phyloP scores from a whole-genome alignment of 2,797 vertebrate species.

The Triplophysa bombifrons region DNA sequence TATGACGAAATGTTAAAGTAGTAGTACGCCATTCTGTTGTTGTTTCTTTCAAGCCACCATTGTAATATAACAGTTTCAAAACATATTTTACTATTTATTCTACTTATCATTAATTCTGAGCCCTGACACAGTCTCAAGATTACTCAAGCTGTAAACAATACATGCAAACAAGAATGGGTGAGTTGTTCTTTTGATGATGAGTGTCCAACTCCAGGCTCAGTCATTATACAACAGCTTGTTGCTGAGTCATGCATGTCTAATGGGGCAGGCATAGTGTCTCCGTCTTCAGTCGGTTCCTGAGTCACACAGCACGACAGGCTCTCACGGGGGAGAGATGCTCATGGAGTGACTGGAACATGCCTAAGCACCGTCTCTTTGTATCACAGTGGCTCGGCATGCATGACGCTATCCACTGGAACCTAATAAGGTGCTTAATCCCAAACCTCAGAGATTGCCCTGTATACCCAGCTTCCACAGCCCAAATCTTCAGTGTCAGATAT shows the following conservation, averaged over 20 bases:
- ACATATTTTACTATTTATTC: too few species aligned
- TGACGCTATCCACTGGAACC: neutral
- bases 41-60: too few species aligned
- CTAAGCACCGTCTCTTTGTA: slow-evolving; percentile 38
- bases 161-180: slow-evolving; percentile 30
- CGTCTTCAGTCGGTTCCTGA: slow-evolving; percentile 33
- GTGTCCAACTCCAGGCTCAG: slow-evolving; percentile 27
- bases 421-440: slow-evolving; percentile 2
- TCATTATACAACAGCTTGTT: slow-evolving; percentile 44
- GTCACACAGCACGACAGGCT: slow-evolving; percentile 23
- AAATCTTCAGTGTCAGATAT: slow-evolving; percentile 7
- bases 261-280: slow-evolving; percentile 32
- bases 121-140: neutral
- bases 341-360: slow-evolving; percentile 35
- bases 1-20: too few species aligned
- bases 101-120: too few species aligned
- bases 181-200: slow-evolving; percentile 37
- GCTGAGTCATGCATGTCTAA: slow-evolving; percentile 55
- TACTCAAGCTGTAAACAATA: neutral
- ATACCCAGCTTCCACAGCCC: neutral
- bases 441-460: neutral
- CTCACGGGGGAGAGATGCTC: slow-evolving; percentile 13
- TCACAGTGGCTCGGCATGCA: slow-evolving; percentile 25
- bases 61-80: too few species aligned
- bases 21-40: too few species aligned